Conservation (phyloP, 30 jellyfish, hydroid and myxozoan genomes). For the Sanderia malayensis region DNA sequence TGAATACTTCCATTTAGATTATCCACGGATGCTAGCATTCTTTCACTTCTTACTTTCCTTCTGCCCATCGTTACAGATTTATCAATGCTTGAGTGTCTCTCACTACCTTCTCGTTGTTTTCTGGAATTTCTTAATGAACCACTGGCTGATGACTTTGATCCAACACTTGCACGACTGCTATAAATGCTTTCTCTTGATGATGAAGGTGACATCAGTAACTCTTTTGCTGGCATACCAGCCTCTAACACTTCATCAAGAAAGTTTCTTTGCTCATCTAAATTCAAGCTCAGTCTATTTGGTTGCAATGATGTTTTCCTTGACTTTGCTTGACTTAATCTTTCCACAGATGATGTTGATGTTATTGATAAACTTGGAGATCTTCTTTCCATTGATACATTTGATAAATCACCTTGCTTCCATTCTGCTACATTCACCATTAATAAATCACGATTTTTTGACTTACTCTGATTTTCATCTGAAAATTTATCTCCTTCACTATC, state of each 20-base stretch:
- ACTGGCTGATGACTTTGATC: constrained; percentile 43
- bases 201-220: constrained; percentile 10
- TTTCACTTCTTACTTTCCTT: constrained; percentile 55
- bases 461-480: background rate
- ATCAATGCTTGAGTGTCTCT: background rate
- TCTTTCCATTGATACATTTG: background rate
- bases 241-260: constrained; percentile 44
- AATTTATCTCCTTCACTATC: background rate
- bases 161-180: constrained; percentile 54
- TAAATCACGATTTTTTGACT: background rate
- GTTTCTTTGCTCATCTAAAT: constrained; percentile 60
- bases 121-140: constrained; percentile 3
- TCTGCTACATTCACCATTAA: background rate
- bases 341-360: constrained; percentile 63
- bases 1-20: constrained; percentile 25
- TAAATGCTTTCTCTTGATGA: constrained; percentile 58
- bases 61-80: constrained; percentile 9
- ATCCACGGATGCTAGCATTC: constrained; percentile 54
- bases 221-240: constrained; percentile 29
- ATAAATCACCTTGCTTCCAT: background rate
- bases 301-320: constrained; percentile 46
- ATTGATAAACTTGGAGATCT: constrained; percentile 18
- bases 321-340: constrained; percentile 51
- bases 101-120: background rate
- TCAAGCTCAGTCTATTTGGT: constrained; percentile 53